Conservation (phyloP, 2,888 invertebrate genomes). For the Eumacrocentrus americanus region DNA sequence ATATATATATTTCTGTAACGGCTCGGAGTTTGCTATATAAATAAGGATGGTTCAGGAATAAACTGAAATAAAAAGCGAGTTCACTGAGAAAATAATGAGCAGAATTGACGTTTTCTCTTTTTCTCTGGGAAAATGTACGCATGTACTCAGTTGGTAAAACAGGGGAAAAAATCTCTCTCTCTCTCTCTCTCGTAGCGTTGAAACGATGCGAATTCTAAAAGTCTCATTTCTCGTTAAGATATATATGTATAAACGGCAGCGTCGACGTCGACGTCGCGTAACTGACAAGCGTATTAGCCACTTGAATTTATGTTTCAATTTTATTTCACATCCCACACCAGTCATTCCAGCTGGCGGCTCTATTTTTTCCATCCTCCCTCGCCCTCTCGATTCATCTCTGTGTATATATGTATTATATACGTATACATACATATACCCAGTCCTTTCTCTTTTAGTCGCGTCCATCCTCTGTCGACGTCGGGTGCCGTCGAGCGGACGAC, state of each 20-base stretch:
- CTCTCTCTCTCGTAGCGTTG: no score
- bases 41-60: neutral
- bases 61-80: neutral
- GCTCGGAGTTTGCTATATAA: neutral
- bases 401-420: no score
- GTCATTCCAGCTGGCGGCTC: conserved; percentile 2
- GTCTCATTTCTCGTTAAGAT: conserved; percentile 25
- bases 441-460: no score
- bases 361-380: conserved; percentile 9
- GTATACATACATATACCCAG: no score
- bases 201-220: conserved; percentile 29
- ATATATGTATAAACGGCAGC: conserved; percentile 18
- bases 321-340: conserved; percentile 21
- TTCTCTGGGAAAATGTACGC: neutral
- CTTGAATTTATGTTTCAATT: conserved; percentile 37
- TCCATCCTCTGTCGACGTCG: no score
- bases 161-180: no score
- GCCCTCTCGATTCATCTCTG: no score
- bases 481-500: no score
- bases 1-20: neutral
- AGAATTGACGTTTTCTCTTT: neutral
- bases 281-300: conserved; percentile 33
- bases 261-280: conserved; percentile 18
- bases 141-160: neutral
- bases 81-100: neutral